Evolutionary conservation across 2,113 vertebrate species (phyloP).

Genomic region (Dicrurus megarhynchus): DNA sequence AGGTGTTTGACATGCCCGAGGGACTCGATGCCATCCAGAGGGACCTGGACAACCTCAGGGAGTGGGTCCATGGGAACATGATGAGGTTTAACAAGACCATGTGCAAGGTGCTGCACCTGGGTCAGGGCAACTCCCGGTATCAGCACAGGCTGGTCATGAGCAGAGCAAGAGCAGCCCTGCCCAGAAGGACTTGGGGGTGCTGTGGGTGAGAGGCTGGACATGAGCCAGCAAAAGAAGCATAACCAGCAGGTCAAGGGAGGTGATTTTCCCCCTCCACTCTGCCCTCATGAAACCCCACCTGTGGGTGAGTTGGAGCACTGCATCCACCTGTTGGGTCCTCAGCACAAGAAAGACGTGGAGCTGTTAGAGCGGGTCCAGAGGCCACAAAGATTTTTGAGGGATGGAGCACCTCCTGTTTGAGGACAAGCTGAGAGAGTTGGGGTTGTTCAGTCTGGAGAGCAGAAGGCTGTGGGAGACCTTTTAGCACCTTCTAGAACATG

Average conservation of each 20-base stretch:
- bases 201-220: not conserved
- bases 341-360: not conserved
- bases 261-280: not conserved
- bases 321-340: not conserved
- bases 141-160: not conserved
- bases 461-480: not conserved
- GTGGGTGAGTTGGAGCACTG: not conserved
- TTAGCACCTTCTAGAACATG: not conserved
- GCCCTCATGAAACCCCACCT: not conserved
- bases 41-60: not conserved
- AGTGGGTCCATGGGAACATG: not conserved
- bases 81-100: not conserved
- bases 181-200: too few species aligned
- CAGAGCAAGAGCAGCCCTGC: not conserved
- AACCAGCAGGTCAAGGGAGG: not conserved
- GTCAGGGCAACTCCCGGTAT: accelerated
- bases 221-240: not conserved
- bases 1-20: accelerated
- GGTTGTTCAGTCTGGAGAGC: not conserved
- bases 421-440: not conserved
- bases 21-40: not conserved
- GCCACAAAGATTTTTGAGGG: not conserved
- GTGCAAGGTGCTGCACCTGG: too few species aligned
- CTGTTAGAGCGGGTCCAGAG: not conserved
- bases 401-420: not conserved